phyloP scores from a whole-genome alignment of 2,113 vertebrate species.

The Australoheros scitulus region DNA sequence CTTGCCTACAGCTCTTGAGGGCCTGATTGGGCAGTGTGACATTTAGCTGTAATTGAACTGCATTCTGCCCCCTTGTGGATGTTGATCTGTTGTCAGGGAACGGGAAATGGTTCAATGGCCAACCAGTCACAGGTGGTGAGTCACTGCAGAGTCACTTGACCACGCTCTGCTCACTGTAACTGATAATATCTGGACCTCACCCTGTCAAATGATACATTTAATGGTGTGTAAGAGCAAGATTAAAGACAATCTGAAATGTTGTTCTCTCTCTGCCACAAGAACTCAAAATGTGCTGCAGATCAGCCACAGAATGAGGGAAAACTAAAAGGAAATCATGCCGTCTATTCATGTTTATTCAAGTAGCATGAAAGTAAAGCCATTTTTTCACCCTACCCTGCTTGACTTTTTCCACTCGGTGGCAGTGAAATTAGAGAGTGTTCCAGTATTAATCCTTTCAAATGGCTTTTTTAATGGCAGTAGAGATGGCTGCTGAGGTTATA shows the following conservation, averaged over 20 bases:
- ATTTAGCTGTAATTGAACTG: conserved; percentile 61
- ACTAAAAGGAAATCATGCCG: background rate
- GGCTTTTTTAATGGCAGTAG: conserved; percentile 51
- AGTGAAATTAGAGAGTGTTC: conserved; percentile 37
- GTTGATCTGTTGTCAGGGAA: conserved; percentile 31
- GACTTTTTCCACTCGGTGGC: conserved; percentile 21
- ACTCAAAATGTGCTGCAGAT: background rate
- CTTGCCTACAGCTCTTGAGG: conserved; percentile 33
- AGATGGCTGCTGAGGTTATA: conserved; percentile 24
- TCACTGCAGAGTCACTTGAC: conserved; percentile 15
- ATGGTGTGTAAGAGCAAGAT: background rate
- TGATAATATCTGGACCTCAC: background rate
- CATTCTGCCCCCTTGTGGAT: conserved; percentile 80
- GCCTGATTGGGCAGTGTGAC: conserved; percentile 21
- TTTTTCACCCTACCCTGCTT: conserved; percentile 8
- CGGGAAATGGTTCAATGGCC: background rate
- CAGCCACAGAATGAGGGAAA: background rate
- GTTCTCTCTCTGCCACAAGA: background rate
- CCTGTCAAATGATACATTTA: background rate
- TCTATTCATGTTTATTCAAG: conserved; percentile 23
- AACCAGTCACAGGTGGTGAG: conserved; percentile 17
- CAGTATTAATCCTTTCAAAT: conserved; percentile 53
- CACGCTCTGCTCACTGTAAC: background rate
- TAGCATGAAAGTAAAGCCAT: conserved; percentile 47
- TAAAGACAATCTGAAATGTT: background rate